These are phyloP conservation scores for Neopipo cinnamomea DNA, from an alignment of 2,113 vertebrate species.

Conservation along the genomic window DNA sequence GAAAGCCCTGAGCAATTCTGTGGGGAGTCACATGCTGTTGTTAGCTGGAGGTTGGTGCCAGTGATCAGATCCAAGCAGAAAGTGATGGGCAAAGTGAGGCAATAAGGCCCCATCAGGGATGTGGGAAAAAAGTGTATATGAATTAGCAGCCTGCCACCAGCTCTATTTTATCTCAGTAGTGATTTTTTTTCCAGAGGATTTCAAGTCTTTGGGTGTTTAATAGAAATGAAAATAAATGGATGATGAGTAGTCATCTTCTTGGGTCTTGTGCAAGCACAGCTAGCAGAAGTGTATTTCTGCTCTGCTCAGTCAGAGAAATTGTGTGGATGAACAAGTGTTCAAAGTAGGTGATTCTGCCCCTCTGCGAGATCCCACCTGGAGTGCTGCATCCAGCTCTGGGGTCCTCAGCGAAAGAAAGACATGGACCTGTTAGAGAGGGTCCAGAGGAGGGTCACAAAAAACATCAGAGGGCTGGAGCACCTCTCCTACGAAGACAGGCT, in stretches of 20 bases:
- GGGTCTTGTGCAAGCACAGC: background rate
- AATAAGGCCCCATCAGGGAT: background rate
- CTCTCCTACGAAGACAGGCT: background rate
- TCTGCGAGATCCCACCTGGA: background rate
- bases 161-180: background rate
- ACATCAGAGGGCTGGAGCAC: background rate
- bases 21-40: background rate
- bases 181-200: background rate
- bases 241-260: background rate
- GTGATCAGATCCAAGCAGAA: background rate
- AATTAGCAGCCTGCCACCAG: background rate
- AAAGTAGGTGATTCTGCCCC: background rate
- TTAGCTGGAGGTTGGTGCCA: background rate
- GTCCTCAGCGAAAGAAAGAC: background rate
- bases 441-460: background rate
- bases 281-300: background rate
- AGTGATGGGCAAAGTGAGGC: background rate
- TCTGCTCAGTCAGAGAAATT: background rate
- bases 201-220: background rate
- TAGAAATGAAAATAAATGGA: background rate
- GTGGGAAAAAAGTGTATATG: background rate
- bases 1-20: background rate
- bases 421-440: background rate
- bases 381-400: background rate
- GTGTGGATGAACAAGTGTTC: background rate